Conservation (phyloP, 2,888 invertebrate species). For the Andrena chrysosceles region DNA sequence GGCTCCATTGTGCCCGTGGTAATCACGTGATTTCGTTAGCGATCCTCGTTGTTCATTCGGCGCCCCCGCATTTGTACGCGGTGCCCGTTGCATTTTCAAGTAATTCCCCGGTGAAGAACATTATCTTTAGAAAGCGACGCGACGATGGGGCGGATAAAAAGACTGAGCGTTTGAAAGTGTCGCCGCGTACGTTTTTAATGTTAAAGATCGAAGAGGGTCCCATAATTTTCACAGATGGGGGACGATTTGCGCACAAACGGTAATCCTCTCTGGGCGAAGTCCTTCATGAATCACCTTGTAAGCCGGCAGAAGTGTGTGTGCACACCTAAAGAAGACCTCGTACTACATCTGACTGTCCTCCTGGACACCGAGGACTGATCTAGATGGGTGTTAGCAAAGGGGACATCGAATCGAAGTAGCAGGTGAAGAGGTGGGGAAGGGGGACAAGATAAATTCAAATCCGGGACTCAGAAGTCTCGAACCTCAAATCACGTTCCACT, state of each 20-base stretch:
- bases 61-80: conserved; percentile 10
- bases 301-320: conserved; percentile 41
- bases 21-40: conserved; percentile 71
- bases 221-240: conserved; percentile 49
- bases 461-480: conserved; percentile 77
- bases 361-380: conserved; percentile 62
- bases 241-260: conserved; percentile 60
- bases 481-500: conserved; percentile 82
- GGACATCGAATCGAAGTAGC: conserved; percentile 66
- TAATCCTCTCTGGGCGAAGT: conserved; percentile 53
- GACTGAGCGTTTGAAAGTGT: background rate
- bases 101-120: conserved; percentile 18
- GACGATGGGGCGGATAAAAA: background rate
- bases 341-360: conserved; percentile 65
- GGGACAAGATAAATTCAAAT: conserved; percentile 82
- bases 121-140: background rate
- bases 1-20: conserved; percentile 65
- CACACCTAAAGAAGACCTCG: conserved; percentile 66
- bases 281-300: conserved; percentile 67
- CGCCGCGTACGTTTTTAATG: background rate
- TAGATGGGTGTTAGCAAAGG: conserved; percentile 57
- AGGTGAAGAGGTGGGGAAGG: conserved; percentile 49
- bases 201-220: conserved; percentile 35
- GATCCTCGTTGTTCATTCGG: conserved; percentile 60
- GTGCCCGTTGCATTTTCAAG: conserved; percentile 28